These are phyloP conservation scores for Sitta europaea DNA, from an alignment of 2,113 vertebrate genomes.

Conservation along the genomic window DNA sequence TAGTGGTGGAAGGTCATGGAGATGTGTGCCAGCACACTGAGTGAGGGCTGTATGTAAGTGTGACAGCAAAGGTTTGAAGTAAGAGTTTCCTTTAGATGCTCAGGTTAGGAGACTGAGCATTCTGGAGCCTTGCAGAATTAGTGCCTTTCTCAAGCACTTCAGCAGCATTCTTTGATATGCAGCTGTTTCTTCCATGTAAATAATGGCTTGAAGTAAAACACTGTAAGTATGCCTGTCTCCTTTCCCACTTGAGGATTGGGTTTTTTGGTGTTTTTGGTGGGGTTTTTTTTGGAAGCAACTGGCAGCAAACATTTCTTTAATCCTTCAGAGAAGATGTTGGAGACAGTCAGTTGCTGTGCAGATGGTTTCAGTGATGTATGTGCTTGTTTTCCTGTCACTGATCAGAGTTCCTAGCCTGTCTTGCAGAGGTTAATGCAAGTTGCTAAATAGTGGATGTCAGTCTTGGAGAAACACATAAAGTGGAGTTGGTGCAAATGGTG, in stretches of 20 bases:
- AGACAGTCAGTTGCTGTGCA: neutral
- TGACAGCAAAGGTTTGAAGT: neutral
- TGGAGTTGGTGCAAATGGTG: neutral
- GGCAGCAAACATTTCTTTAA: neutral
- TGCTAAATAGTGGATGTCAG: neutral
- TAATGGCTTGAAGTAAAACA: neutral
- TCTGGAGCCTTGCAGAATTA: neutral
- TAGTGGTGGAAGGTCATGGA: neutral
- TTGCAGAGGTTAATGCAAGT: neutral
- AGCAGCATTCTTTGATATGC: neutral
- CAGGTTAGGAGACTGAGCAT: neutral
- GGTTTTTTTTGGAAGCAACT: neutral
- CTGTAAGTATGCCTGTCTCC: neutral
- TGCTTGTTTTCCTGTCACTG: neutral
- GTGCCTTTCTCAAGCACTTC: neutral
- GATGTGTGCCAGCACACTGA: neutral
- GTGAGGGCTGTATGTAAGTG: neutral
- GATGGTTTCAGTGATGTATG: neutral
- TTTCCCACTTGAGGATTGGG: neutral
- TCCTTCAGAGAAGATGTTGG: neutral
- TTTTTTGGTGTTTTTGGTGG: neutral
- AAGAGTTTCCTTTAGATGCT: neutral
- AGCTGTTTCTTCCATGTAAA: neutral
- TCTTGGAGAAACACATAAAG: neutral
- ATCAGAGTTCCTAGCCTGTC: neutral